Evolutionary conservation across 2,797 vertebrate species (phyloP).

Genomic region (Enteromius anoplus): DNA sequence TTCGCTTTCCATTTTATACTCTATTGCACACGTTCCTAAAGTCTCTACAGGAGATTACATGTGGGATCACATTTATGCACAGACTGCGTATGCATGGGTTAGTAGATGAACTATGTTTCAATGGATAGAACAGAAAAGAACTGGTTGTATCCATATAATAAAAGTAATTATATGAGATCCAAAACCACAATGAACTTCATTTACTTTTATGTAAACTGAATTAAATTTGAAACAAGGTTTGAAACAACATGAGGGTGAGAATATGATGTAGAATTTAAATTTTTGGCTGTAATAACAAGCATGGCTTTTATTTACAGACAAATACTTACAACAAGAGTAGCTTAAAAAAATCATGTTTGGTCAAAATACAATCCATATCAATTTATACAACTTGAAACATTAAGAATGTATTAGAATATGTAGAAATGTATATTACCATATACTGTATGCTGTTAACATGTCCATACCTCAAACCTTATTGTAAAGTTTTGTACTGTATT

Average conservation of each 20-base stretch:
- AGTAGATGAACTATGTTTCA: not conserved
- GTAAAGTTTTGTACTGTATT: not conserved
- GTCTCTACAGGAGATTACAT: constrained; percentile 9
- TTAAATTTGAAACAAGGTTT: not conserved
- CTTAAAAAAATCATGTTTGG: too few relatives aligned
- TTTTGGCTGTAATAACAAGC: not conserved
- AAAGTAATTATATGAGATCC: too few relatives aligned
- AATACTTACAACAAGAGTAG: not conserved
- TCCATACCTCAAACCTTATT: not conserved
- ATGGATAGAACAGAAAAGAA: not conserved
- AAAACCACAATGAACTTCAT: not conserved
- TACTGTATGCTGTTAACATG: not conserved
- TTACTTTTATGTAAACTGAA: not conserved
- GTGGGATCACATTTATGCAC: not conserved
- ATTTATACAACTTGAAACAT: not conserved
- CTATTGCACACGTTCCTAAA: not conserved
- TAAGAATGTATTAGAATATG: not conserved
- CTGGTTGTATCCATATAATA: not conserved
- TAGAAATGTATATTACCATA: not conserved
- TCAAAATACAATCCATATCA: not conserved
- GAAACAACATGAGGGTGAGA: not conserved
- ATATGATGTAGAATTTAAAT: not conserved
- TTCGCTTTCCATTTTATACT: constrained; percentile 13
- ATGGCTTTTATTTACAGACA: not conserved
- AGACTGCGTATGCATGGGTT: constrained; percentile 7